Base-by-base conservation (phyloP, 2,113 vertebrate species). In the Oncorhynchus mykiss region DNA sequence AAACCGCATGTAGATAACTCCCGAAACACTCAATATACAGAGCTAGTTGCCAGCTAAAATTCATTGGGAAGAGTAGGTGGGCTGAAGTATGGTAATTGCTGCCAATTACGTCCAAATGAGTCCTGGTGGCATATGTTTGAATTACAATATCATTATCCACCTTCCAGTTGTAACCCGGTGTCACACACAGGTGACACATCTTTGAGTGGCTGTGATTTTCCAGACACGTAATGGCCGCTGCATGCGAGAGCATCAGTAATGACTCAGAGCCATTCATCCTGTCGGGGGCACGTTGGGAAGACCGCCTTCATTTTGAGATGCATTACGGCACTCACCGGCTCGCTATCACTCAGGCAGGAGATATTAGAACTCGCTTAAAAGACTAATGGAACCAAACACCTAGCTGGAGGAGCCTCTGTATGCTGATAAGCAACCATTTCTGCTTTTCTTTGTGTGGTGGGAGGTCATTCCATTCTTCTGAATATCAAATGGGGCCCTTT, bases 281-380 rank as follows among this genome's bases (percentile, higher is more conserved):
- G 85, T 86, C 87, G 78, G 67, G 76, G 72, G 85, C 82, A n/a
- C 68, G 82, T 54, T 71, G 76, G 14, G 14, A 49, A 84, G 82
- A 78, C 85, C 85, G 80, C 80, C 82, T 83, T 89, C 86, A 83
- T 79, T 86, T 81, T 86, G 80, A 84, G 86, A 91, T 89, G 86
- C 88, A 92, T 89, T 87, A 87, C 73, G 48, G 84, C 85, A 84
- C 82, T 88, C 77, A 31, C 72, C 11, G 69, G 84, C 87, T 71
- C 0, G 76, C 85, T 80, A 86, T 88, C 86, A 78, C 77, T 88
- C 79, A 86, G 82, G 80, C 70, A 73, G 75, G 49, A 64, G 80
- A 85, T 81, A 84, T 87, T 86, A 88, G 82, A 73, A 39, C 77
- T 69, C 72, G 1, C 82, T 86, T 84, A 81, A 82, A 85, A 82